Conservation (phyloP, 2,888 invertebrate species). For the Dasysyrphus albostriatus region DNA sequence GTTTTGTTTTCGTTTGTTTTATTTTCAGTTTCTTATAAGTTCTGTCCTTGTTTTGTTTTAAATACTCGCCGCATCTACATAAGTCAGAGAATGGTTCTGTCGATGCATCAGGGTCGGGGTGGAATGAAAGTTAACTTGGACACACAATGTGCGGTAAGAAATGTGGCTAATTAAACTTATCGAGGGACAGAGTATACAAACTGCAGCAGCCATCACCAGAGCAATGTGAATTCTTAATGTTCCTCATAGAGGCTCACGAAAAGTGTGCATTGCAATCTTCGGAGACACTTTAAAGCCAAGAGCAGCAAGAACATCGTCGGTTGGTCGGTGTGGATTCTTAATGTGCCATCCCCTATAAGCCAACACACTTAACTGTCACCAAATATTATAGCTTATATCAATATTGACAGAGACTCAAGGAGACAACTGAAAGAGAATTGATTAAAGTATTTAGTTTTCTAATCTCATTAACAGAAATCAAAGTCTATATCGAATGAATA, state of each 20-base stretch:
- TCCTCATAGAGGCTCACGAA: conserved; percentile 36
- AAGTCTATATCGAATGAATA: not conserved
- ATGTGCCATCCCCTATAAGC: conserved; percentile 29
- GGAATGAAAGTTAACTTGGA: conserved; percentile 62
- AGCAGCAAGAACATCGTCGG: conserved; percentile 42
- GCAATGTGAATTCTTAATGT: conserved; percentile 66
- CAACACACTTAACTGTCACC: conserved; percentile 28
- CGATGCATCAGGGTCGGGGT: conserved; percentile 54
- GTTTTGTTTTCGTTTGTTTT: conserved; percentile 42
- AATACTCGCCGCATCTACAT: conserved; percentile 72
- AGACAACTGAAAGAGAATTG: not conserved
- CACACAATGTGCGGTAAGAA: conserved; percentile 75
- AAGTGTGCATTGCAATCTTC: conserved; percentile 58
- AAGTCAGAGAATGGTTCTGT: conserved; percentile 58
- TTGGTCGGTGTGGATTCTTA: conserved; percentile 26
- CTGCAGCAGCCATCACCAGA: conserved; percentile 15
- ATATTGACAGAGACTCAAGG: not conserved
- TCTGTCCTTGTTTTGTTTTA: conserved; percentile 66
- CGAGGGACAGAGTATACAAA: conserved; percentile 19
- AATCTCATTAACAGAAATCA: not conserved
- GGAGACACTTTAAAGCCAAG: conserved; percentile 52
- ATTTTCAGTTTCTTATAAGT: conserved; percentile 25
- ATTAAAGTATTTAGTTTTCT: not conserved
- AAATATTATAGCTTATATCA: conserved; percentile 26
- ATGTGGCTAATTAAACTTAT: conserved; percentile 70